Evolutionary conservation across 2,797 vertebrate genomes (phyloP), one percentile per base, ranked within the genome.

Genomic region (Pseudomugil gertrudae): DNA sequence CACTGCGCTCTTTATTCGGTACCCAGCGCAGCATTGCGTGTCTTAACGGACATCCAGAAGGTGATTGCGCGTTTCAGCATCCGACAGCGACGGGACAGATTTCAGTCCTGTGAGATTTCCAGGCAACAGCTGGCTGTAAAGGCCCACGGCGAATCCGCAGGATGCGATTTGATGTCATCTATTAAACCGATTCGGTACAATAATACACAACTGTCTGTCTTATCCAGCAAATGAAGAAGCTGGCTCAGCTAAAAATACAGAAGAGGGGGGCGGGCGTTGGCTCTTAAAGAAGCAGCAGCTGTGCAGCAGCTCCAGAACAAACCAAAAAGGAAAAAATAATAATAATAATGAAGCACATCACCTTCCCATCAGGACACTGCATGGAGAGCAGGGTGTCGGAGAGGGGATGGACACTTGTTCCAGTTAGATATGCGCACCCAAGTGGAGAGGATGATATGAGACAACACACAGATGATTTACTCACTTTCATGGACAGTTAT

Each of bases 181-280:
- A 90, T 89, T 81, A 72, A 78, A 82, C 76, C 78, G 84, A 87
- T 85, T 65, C 80, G 87, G 79, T 87, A 84, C 89, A 86, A 91
- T 89, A 87, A 86, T 63, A 63, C 90, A 90, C 89, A 88, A 81
- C 88, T 92, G 90, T 81, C 79, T 77, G 88, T 88, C 79, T 92
- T 80, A 83, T 83, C 90, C 88, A 85, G 80, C 84, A 86, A 91
- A 93, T 91, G 90, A 92, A 94, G 90, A 82, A 91, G 88, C 91
- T 93, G 88, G 90, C 84, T 93, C 92, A 90, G 92, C 93, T 93
- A 91, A 94, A 94, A 94, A 95, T 92, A 93, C 87, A 89, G 89
- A 65, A 82, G 78, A 91, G 88, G 92, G n/a, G 90, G 94, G 92
- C 87, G 91, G 92, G 90, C 79, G 87, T 88, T 81, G 87, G 81